Evolutionary conservation across 2,797 vertebrate genomes (phyloP), one percentile per base, ranked within the genome.

Genomic region (Oreochromis grahami): DNA sequence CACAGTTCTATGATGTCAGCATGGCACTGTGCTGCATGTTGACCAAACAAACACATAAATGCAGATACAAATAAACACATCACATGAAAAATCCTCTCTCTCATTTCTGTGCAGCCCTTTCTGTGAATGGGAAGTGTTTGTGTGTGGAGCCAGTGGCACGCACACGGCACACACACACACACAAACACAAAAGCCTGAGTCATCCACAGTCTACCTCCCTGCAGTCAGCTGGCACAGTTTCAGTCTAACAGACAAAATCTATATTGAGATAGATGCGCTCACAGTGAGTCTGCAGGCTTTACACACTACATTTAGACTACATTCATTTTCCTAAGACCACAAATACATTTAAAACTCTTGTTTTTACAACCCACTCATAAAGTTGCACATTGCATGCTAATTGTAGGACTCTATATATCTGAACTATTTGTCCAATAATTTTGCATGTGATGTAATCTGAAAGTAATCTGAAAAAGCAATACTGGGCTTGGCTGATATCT

Each of bases 151-250:
- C 26, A 21, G 21, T 68, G 43, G 8, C 6, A 60, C 7, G 0
- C 17, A 60, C 19, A 65, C 55, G 2, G 1, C 15, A 0, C 60
- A 14, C 41, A 6, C 41, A 6, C 12, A 43, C 13, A 43, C 43
- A 45, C 29, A 65, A n/a, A 65, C 36, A 65, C 63, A 68, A 82
- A 79, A 63, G n/a, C 6, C 87, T 87, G 87, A 92, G 87, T 93
- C 91, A 91, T 87, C 50, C 53, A 84, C 60, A 14, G 55, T 26
- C 65, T 74, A 19, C 72, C 58, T 72, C 14, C 15, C 86, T 83
- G 86, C 78, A 82, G 72, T 72, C 65, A 77, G 86, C 14, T 74
- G 68, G 68, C 26, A 74, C 26, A 50, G 68, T 74, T 48, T 50
- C 24, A 50, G 68, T 19, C 43, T 74, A 72, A 48, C 68, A 72